Evolutionary conservation across 2,797 vertebrate genomes (phyloP).

Genomic region (Threskiornis aethiopicus): DNA sequence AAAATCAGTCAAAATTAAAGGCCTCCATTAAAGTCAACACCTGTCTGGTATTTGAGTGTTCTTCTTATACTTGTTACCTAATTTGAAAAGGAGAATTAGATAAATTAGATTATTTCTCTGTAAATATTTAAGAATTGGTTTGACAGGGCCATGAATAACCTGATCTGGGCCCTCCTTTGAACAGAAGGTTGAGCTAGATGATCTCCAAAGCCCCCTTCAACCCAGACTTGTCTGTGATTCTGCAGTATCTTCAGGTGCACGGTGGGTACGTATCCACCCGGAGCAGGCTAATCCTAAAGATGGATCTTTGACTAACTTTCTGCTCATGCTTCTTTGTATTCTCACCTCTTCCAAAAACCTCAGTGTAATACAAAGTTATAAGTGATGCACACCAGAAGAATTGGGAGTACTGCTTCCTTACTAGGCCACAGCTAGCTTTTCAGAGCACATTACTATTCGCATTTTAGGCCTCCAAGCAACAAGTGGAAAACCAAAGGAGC

Average conservation of each 20-base stretch:
- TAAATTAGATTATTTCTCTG: neutral
- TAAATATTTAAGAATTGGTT: neutral
- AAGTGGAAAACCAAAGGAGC: neutral
- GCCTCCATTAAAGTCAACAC: neutral
- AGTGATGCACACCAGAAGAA: neutral
- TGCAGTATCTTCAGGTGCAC: neutral
- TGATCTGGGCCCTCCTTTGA: neutral
- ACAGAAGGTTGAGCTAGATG: neutral
- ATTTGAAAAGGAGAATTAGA: neutral
- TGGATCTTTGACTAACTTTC: neutral
- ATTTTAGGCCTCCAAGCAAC: neutral
- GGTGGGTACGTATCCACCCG: fast-evolving
- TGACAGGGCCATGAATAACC: neutral
- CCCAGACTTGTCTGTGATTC: neutral
- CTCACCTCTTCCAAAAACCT: neutral
- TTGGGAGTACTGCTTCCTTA: neutral
- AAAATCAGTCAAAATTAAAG: neutral
- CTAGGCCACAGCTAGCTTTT: neutral
- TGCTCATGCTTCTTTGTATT: neutral
- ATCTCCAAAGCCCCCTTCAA: neutral
- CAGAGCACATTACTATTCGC: neutral
- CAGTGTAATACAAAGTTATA: neutral
- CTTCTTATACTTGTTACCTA: neutral
- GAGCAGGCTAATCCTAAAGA: neutral
- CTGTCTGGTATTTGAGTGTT: neutral